A percentile compares a stretch with the other conserved stretches of the same genome.
These are phyloP conservation scores for Enteromius trimaculatus DNA, from an alignment of 2,797 vertebrate species.

Conservation along the genomic window DNA sequence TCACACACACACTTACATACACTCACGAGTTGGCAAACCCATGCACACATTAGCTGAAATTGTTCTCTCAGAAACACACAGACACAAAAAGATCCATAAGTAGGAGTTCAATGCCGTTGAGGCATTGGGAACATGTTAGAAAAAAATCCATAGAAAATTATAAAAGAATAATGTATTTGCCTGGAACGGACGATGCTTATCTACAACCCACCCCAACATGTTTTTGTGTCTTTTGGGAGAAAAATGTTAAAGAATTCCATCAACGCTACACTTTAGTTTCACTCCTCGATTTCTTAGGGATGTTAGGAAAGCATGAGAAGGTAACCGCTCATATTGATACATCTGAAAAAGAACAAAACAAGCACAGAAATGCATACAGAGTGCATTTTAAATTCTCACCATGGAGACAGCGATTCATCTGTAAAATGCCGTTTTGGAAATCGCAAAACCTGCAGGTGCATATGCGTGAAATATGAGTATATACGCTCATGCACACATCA, in stretches of 20 bases:
- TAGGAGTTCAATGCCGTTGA: background rate
- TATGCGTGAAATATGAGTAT: constrained; percentile 60
- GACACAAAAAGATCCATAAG: constrained; percentile 1
- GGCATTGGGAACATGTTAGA: constrained; percentile 5
- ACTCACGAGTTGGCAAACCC: constrained; percentile 30
- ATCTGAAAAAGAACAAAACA: constrained; percentile 55
- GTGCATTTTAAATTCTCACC: constrained; percentile 70
- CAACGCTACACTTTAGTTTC: constrained; percentile 36
- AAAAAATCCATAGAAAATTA: constrained; percentile 12
- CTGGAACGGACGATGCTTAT: constrained; percentile 34
- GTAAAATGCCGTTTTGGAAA: constrained; percentile 69
- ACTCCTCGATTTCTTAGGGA: constrained; percentile 40
- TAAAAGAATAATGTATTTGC: constrained; percentile 1
- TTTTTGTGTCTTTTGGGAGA: constrained; percentile 45
- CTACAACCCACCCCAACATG: constrained; percentile 34
- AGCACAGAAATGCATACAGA: constrained; percentile 64
- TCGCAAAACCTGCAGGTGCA: constrained; percentile 67
- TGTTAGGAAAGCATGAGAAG: constrained; percentile 49
- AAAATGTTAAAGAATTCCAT: constrained; percentile 42
- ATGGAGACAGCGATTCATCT: constrained; percentile 75
- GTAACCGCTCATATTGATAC: constrained; percentile 44
- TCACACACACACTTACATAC: constrained; percentile 4
- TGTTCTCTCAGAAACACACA: background rate
- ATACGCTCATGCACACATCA: constrained; percentile 19
- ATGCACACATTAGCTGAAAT: constrained; percentile 29